These are phyloP conservation scores for Alloscopus bannaensis DNA, from an alignment of 2,888 invertebrate genomes.

Conservation along the genomic window DNA sequence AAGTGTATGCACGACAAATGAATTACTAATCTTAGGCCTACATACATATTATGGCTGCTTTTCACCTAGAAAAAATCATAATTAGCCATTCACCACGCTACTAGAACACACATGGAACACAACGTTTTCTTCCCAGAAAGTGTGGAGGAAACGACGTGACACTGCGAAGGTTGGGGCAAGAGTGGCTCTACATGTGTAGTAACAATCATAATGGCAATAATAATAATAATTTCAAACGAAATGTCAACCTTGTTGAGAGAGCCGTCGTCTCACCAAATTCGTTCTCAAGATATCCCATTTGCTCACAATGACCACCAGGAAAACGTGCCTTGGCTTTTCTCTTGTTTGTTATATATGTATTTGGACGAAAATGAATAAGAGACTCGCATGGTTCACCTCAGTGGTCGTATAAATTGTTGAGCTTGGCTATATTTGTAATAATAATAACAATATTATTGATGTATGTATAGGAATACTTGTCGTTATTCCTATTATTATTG, in stretches of 20 bases:
- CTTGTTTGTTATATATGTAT: no score
- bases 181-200: slow-evolving; percentile 12
- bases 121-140: no score
- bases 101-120: background rate
- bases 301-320: no score
- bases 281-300: no score
- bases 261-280: slow-evolving; percentile 19
- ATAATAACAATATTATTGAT: background rate
- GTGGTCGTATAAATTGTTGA: no score
- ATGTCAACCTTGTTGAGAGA: slow-evolving; percentile 50
- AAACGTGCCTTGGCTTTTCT: no score
- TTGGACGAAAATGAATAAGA: no score
- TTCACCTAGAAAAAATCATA: slow-evolving; percentile 34
- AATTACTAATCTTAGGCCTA: slow-evolving; percentile 10
- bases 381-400: no score
- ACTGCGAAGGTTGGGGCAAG: slow-evolving; percentile 6
- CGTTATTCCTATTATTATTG: slow-evolving; percentile 30
- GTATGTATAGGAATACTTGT: no score
- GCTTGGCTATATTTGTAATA: no score
- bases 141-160: background rate
- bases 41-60: slow-evolving; percentile 18
- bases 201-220: slow-evolving; percentile 37
- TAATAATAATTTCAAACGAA: slow-evolving; percentile 49
- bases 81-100: slow-evolving; percentile 25
- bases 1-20: background rate